Conservation (phyloP, 2,113 vertebrate genomes). For the Gila orcuttii region DNA sequence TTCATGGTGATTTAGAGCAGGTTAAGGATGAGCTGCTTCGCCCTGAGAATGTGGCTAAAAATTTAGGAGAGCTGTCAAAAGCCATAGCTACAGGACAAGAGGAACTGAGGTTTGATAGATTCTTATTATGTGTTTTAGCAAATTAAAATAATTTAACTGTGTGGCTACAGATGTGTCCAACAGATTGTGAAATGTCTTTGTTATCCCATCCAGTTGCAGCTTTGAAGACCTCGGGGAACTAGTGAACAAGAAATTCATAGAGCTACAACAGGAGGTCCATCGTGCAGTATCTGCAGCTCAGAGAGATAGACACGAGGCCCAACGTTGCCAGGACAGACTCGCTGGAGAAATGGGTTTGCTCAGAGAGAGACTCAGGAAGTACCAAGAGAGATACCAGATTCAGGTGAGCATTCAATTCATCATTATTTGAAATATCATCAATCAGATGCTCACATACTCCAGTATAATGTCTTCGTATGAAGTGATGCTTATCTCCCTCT, state of each 20-base stretch:
- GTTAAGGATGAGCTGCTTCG: conserved; percentile 70
- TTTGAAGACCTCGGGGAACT: conserved; percentile 67
- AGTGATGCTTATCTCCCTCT: background rate
- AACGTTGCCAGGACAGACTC: conserved; percentile 69
- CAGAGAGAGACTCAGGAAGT: conserved; percentile 72
- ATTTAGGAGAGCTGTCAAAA: conserved; percentile 73
- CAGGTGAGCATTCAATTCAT: conserved; percentile 58
- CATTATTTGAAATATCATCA: background rate
- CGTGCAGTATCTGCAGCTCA: conserved; percentile 70
- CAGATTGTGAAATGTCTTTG: background rate
- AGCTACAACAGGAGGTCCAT: conserved; percentile 75
- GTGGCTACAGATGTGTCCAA: background rate
- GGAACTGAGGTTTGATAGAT: conserved; percentile 72
- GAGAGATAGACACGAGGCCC: conserved; percentile 74
- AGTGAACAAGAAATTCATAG: conserved; percentile 76
- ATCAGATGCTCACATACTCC: background rate
- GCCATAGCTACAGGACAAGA: conserved; percentile 72
- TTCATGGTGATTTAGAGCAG: conserved; percentile 75
- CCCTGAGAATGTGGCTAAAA: conserved; percentile 72
- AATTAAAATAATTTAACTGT: background rate
- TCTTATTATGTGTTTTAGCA: background rate
- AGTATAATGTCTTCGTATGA: background rate
- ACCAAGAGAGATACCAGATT: conserved; percentile 73
- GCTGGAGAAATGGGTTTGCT: conserved; percentile 74
- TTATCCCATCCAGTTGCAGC: conserved; percentile 60